Evolutionary conservation across 2,888 invertebrate species (phyloP).

Genomic region (Amaurobius ferox): DNA sequence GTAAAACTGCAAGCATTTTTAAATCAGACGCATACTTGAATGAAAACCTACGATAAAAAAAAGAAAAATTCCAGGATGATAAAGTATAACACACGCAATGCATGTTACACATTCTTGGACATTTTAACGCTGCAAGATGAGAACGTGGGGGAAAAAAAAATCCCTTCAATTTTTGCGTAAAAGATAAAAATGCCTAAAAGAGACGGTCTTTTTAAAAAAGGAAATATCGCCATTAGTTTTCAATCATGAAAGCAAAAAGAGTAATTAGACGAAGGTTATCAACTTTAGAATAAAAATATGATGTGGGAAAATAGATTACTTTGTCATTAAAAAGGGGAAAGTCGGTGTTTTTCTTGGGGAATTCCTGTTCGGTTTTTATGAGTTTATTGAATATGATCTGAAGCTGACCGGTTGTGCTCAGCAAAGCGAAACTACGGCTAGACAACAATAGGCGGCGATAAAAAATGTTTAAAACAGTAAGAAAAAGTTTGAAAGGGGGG

Average conservation of each 20-base stretch:
- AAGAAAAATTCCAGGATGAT: too few relatives aligned
- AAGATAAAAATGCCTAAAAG: too few relatives aligned
- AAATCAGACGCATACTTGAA: too few relatives aligned
- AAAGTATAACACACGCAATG: too few relatives aligned
- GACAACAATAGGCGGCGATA: background rate
- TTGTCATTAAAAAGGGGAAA: slow-evolving; percentile 2
- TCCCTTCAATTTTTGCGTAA: too few relatives aligned
- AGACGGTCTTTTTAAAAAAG: background rate
- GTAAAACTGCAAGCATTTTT: too few relatives aligned
- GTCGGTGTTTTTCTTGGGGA: background rate
- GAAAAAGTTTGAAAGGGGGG: background rate
- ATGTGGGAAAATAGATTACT: slow-evolving; percentile 14
- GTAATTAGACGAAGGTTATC: slow-evolving; percentile 14
- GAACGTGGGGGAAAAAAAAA: too few relatives aligned
- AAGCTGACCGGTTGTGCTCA: slow-evolving; percentile 1
- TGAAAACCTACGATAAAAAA: too few relatives aligned
- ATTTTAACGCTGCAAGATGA: too few relatives aligned
- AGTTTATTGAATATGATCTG: slow-evolving; percentile 9
- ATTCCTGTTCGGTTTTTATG: background rate
- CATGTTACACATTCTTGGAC: too few relatives aligned
- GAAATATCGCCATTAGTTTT: background rate
- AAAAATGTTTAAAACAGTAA: background rate
- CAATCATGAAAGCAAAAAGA: slow-evolving; percentile 12
- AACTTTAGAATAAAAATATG: slow-evolving; percentile 12
- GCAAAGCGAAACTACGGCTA: background rate